A percentile compares a stretch with the other conserved stretches of the same genome.
These are phyloP conservation scores for Drosophila paucipuncta DNA, from an alignment of 2,888 invertebrate species.

Conservation along the genomic window DNA sequence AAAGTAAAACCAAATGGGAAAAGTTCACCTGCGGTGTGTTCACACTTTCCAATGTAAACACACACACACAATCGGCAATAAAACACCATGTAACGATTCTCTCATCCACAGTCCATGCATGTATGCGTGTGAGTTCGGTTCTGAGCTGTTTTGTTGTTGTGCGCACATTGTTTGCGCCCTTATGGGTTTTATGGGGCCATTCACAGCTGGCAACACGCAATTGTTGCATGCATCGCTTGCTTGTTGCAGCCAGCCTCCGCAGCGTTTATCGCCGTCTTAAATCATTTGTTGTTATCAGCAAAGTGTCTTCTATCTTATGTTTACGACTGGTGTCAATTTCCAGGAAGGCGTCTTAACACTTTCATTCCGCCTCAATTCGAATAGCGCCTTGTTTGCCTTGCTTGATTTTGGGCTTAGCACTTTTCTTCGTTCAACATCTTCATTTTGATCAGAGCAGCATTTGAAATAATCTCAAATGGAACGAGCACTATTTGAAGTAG, in stretches of 20 bases:
- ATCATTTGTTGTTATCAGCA: conserved; percentile 63
- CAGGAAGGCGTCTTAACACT: conserved; percentile 67
- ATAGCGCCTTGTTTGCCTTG: conserved; percentile 35
- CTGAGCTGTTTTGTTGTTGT: conserved; percentile 11
- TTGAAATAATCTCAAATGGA: too few relatives aligned
- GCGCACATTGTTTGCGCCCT: conserved; percentile 29
- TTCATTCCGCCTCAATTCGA: conserved; percentile 65
- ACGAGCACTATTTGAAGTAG: too few relatives aligned
- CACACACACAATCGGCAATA: conserved; percentile 64
- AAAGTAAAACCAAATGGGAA: conserved; percentile 63
- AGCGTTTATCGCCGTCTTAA: conserved; percentile 62
- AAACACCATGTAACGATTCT: conserved; percentile 43
- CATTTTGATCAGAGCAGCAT: neutral
- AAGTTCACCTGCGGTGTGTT: conserved; percentile 60
- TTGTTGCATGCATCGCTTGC: conserved; percentile 26
- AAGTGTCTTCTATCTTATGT: conserved; percentile 37
- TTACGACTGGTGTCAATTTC: conserved; percentile 55
- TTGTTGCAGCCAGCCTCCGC: conserved; percentile 53
- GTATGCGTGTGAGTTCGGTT: neutral
- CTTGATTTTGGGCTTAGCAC: conserved; percentile 20
- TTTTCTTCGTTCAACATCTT: neutral
- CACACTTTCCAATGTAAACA: conserved; percentile 66
- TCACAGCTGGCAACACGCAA: conserved; percentile 42
- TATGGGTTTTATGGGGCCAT: conserved; percentile 52
- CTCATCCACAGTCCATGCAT: conserved; percentile 6